Evolutionary conservation across 2,888 invertebrate genomes (phyloP).

Genomic region (Phalera bucephala): DNA sequence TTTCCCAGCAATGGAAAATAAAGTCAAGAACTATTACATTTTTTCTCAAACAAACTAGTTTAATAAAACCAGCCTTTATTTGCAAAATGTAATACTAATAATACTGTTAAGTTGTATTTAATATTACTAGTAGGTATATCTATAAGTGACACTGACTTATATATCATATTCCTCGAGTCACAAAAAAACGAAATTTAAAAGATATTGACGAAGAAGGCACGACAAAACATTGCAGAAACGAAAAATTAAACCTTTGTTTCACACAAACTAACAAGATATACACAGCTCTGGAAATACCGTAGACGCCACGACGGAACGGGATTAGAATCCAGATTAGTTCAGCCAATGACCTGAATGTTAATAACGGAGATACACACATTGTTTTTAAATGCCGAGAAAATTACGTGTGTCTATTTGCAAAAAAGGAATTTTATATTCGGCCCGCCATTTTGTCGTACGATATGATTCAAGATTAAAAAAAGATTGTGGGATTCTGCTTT

Average conservation of each 20-base stretch:
- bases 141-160: too few species aligned
- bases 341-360: conserved; percentile 57
- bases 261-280: conserved; percentile 39
- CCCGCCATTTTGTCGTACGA: conserved; percentile 16
- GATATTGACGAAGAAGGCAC: too few species aligned
- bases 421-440: conserved; percentile 19
- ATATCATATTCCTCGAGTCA: too few species aligned
- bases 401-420: conserved; percentile 34
- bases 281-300: conserved; percentile 55
- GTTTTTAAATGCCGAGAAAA: conserved; percentile 37
- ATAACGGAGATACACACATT: conserved; percentile 31
- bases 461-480: conserved; percentile 14
- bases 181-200: too few species aligned
- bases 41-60: too few species aligned
- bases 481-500: conserved; percentile 9
- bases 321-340: conserved; percentile 72
- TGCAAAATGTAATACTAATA: too few species aligned
- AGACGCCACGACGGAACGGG: conserved; percentile 56
- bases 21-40: too few species aligned
- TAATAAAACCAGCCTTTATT: too few species aligned
- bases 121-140: too few species aligned
- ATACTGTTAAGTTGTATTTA: too few species aligned
- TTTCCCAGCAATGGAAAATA: too few species aligned
- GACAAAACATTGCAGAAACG: conserved; percentile 18
- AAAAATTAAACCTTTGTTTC: conserved; percentile 33